A percentile compares a stretch with the other conserved stretches of the same genome.
Evolutionary conservation across 2,888 invertebrate species (phyloP).

Genomic region (Anarsia innoxiella): DNA sequence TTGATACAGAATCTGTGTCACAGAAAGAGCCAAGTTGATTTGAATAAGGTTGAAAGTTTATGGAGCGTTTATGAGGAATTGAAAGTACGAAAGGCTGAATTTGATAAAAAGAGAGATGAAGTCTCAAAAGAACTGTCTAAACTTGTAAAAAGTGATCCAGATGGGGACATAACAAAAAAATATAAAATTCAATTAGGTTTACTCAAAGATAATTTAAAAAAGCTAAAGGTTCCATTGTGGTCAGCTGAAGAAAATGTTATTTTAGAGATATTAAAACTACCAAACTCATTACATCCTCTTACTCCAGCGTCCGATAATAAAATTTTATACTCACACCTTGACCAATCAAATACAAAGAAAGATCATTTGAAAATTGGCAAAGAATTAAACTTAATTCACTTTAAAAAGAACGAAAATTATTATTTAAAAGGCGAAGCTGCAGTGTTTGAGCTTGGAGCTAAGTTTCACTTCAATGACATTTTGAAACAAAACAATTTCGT

Average conservation of each 20-base stretch:
- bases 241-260: conserved; percentile 83
- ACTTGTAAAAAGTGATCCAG: conserved; percentile 45
- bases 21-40: conserved; percentile 71
- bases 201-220: conserved; percentile 78
- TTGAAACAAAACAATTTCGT: conserved; percentile 68
- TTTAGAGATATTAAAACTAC: conserved; percentile 78
- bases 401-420: conserved; percentile 74
- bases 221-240: conserved; percentile 78
- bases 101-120: conserved; percentile 70
- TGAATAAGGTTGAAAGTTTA: conserved; percentile 70
- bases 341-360: conserved; percentile 42
- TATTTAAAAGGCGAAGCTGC: conserved; percentile 81
- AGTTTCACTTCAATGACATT: conserved; percentile 66
- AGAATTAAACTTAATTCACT: conserved; percentile 71
- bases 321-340: conserved; percentile 39
- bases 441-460: conserved; percentile 78
- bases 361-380: conserved; percentile 75
- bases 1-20: conserved; percentile 72
- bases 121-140: conserved; percentile 65
- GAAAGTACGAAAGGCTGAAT: conserved; percentile 55
- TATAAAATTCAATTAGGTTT: conserved; percentile 73
- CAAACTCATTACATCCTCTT: conserved; percentile 79
- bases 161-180: conserved; percentile 57
- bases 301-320: conserved; percentile 70
- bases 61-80: conserved; percentile 79